Percentiles rank a stretch among this genome's conserved stretches.
These are phyloP conservation scores for Pseudorectes ferrugineus DNA, from an alignment of 2,113 vertebrate genomes.

Conservation along the genomic window DNA sequence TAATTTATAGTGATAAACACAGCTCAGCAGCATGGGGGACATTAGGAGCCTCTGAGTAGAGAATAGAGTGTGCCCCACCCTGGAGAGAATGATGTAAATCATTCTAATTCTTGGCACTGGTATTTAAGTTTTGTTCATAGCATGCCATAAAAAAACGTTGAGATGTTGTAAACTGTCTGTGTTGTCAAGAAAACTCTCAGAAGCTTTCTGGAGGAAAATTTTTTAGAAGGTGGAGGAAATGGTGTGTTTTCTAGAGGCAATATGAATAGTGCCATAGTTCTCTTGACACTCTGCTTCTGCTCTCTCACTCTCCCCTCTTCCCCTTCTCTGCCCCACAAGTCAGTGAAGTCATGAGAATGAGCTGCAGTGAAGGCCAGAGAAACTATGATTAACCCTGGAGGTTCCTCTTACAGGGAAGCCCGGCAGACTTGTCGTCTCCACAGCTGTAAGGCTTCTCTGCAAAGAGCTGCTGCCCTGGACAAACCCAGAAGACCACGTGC, in stretches of 20 bases:
- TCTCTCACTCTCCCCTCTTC: background rate
- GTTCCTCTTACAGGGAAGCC: background rate
- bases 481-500: background rate
- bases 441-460: background rate
- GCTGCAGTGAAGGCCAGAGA: background rate
- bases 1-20: background rate
- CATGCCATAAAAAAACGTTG: background rate
- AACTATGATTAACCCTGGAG: background rate
- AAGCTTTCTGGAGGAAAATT: background rate
- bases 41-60: background rate
- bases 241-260: background rate
- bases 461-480: background rate
- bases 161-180: background rate
- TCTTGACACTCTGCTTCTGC: background rate
- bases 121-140: background rate
- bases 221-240: background rate
- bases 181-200: conserved; percentile 12
- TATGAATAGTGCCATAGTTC: background rate
- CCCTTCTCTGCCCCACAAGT: background rate
- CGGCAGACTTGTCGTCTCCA: background rate
- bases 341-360: background rate
- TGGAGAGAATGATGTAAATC: conserved; percentile 51
- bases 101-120: conserved; percentile 9
- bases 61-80: background rate
- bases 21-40: background rate